Evolutionary conservation across 2,888 invertebrate genomes (phyloP).

Genomic region (Pristionchus mayeri): DNA sequence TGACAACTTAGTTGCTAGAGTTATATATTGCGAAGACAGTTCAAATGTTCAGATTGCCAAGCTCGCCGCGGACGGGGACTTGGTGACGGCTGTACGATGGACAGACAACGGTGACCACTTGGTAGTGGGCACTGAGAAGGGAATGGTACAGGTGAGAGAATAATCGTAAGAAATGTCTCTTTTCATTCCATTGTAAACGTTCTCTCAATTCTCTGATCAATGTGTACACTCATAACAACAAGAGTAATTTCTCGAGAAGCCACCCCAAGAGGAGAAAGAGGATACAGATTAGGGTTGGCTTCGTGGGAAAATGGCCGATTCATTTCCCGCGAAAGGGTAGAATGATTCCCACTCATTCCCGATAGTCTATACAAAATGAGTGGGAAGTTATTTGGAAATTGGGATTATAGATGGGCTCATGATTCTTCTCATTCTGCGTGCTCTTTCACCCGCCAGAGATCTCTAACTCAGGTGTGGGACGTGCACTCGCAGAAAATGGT

Average conservation of each 20-base stretch:
- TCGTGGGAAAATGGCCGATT: too few relatives aligned
- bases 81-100: slow-evolving; percentile 98
- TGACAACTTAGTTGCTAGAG: neutral
- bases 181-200: too few relatives aligned
- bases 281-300: neutral
- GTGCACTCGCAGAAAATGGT: slow-evolving; percentile 93
- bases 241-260: neutral
- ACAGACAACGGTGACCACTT: slow-evolving; percentile 95
- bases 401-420: neutral
- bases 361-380: neutral
- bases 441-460: too few relatives aligned
- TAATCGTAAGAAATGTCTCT: too few relatives aligned
- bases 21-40: slow-evolving; percentile 80
- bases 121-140: slow-evolving; percentile 89
- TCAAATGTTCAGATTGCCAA: slow-evolving; percentile 90
- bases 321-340: too few relatives aligned
- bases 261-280: too few relatives aligned
- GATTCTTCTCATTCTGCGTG: too few relatives aligned
- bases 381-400: neutral
- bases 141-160: slow-evolving; percentile 47
- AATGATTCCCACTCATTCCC: too few relatives aligned
- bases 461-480: slow-evolving; percentile 90
- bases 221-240: neutral
- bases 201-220: slow-evolving; percentile 50
- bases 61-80: slow-evolving; percentile 89